A percentile compares a stretch with the other conserved stretches of the same genome.
These are phyloP conservation scores for Halichoeres trimaculatus DNA, from an alignment of 2,113 vertebrate genomes.

Conservation along the genomic window DNA sequence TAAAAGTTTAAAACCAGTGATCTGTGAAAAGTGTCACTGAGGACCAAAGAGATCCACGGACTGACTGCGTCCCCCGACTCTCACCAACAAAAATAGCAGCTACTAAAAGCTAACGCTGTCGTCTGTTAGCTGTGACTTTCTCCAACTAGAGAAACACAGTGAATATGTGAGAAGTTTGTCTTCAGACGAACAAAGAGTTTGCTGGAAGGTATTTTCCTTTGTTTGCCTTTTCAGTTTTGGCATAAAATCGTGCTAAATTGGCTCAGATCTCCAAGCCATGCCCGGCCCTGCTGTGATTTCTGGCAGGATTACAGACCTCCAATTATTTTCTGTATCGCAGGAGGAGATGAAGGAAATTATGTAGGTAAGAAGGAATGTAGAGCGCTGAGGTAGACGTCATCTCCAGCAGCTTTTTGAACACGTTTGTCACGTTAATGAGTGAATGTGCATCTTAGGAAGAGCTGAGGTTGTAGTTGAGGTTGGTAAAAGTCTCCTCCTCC, in stretches of 20 bases:
- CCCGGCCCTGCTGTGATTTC: not conserved
- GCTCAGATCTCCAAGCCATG: not conserved
- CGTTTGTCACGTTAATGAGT: not conserved
- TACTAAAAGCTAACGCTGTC: not conserved
- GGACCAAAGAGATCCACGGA: not conserved
- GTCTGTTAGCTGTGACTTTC: not conserved
- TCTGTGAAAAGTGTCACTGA: not conserved
- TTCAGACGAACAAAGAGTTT: not conserved
- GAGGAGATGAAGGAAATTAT: not conserved
- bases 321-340: not conserved
- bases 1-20: too few species aligned
- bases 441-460: not conserved
- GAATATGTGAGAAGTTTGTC: not conserved
- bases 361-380: not conserved
- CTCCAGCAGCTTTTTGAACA: not conserved
- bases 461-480: not conserved
- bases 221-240: not conserved
- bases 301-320: not conserved
- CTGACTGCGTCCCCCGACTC: not conserved
- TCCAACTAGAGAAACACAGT: not conserved
- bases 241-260: not conserved
- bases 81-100: not conserved
- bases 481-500: conserved; percentile 6
- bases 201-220: not conserved
- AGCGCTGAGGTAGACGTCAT: not conserved